Conservation (phyloP, 2,797 vertebrate genomes). For the Antennarius maculatus region DNA sequence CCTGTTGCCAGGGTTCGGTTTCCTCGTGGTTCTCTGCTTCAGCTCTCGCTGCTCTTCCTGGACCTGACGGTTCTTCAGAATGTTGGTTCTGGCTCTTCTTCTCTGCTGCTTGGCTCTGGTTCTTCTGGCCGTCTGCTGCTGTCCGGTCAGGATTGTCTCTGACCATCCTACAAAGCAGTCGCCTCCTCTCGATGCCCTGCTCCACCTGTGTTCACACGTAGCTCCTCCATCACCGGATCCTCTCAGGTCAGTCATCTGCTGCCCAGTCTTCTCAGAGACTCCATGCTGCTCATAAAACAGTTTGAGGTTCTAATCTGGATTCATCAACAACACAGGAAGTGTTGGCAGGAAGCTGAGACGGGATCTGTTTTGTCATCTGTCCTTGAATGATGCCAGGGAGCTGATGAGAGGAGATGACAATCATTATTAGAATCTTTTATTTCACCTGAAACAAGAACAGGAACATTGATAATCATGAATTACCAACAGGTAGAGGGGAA, state of each 20-base stretch:
- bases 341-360: neutral
- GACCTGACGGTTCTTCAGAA: neutral
- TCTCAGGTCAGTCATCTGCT: conserved; percentile 23
- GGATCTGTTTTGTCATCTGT: neutral
- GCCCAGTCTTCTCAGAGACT: conserved; percentile 14
- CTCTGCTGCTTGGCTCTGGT: conserved; percentile 29
- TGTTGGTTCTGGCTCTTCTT: conserved; percentile 27
- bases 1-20: conserved; percentile 44
- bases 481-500: too few relatives aligned
- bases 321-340: neutral
- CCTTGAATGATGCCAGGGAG: conserved; percentile 29
- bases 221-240: conserved; percentile 43
- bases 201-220: conserved; percentile 31
- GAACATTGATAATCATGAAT: too few relatives aligned
- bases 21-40: too few relatives aligned
- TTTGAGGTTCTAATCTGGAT: neutral
- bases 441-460: too few relatives aligned
- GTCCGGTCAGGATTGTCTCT: conserved; percentile 59
- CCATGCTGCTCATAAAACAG: conserved; percentile 26
- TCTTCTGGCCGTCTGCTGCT: conserved; percentile 29
- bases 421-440: too few relatives aligned
- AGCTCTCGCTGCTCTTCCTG: conserved; percentile 8
- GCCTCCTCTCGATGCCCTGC: conserved; percentile 32
- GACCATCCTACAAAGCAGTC: conserved; percentile 76
- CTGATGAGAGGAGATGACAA: conserved; percentile 1